Percentiles rank a stretch among this genome's conserved stretches.
Conservation (phyloP, 1,140 invertebrate genomes). For the Plutomurus gul region DNA sequence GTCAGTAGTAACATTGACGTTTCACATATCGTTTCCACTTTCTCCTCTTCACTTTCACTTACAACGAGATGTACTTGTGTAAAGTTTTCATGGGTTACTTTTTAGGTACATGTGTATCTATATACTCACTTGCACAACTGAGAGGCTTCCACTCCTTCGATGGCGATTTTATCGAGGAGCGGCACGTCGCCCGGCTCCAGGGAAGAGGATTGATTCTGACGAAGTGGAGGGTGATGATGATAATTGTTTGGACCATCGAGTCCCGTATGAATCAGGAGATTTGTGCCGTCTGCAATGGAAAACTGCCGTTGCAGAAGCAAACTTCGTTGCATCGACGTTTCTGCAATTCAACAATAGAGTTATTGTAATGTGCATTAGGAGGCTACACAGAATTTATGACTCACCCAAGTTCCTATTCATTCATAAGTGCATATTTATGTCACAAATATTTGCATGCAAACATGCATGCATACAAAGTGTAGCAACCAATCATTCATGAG, state of each 20-base stretch:
- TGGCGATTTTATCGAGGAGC: slow-evolving; percentile 46
- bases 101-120: not conserved
- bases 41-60: no score
- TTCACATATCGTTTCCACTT: no score
- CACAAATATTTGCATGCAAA: no score
- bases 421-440: no score
- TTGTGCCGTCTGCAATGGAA: slow-evolving; percentile 52
- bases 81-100: not conserved
- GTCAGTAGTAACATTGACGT: not conserved
- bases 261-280: slow-evolving; percentile 53
- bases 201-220: slow-evolving; percentile 45
- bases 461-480: no score
- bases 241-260: slow-evolving; percentile 51
- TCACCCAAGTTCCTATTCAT: not conserved
- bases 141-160: slow-evolving; percentile 53
- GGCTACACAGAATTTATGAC: not conserved
- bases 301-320: slow-evolving; percentile 51
- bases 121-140: slow-evolving; percentile 53
- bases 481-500: no score
- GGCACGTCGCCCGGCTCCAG: slow-evolving; percentile 41
- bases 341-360: slow-evolving; percentile 35
- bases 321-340: slow-evolving; percentile 52
- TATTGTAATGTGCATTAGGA: not conserved
- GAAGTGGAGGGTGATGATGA: slow-evolving; percentile 27
- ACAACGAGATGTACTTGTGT: no score